A percentile compares a stretch with the other conserved stretches of the same genome.
Evolutionary conservation across 2,113 vertebrate genomes (phyloP).

Genomic region (Brachyhypopomus occidentalis): DNA sequence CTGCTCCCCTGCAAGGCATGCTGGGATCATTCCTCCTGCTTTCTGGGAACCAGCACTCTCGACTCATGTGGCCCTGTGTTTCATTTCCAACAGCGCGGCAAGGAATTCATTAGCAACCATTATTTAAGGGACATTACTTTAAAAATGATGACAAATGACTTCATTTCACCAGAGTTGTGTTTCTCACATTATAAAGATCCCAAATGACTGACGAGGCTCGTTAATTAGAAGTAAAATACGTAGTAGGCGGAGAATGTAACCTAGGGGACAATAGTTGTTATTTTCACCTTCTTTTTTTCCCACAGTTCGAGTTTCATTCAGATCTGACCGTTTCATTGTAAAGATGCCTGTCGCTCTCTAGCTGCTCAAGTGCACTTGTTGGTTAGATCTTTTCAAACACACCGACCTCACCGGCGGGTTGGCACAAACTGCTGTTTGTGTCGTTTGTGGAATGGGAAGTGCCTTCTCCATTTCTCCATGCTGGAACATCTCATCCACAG

Average conservation of each 20-base stretch:
- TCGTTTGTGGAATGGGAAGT: conserved; percentile 65
- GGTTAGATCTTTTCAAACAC: background rate
- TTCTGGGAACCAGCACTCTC: conserved; percentile 55
- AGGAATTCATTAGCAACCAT: conserved; percentile 50
- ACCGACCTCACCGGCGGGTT: no score
- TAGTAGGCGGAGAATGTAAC: background rate
- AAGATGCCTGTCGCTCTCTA: background rate
- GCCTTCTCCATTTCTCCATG: conserved; percentile 78
- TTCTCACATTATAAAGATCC: background rate
- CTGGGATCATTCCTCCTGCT: conserved; percentile 64
- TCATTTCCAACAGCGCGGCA: conserved; percentile 45
- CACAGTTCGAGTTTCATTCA: background rate
- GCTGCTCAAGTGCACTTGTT: background rate
- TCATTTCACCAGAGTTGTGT: conserved; percentile 45
- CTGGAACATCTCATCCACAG: conserved; percentile 67
- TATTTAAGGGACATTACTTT: conserved; percentile 49
- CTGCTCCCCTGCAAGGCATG: conserved; percentile 45
- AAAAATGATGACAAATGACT: conserved; percentile 59
- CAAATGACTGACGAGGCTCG: background rate
- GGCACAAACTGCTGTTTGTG: background rate
- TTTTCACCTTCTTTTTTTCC: background rate
- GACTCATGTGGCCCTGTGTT: conserved; percentile 42
- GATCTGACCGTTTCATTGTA: no score
- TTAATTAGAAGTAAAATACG: background rate
- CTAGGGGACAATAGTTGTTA: background rate